A percentile compares a stretch with the other conserved stretches of the same genome.
These are phyloP conservation scores for Cremastinae sp. DNA, from an alignment of 2,888 invertebrate species.

Conservation along the genomic window DNA sequence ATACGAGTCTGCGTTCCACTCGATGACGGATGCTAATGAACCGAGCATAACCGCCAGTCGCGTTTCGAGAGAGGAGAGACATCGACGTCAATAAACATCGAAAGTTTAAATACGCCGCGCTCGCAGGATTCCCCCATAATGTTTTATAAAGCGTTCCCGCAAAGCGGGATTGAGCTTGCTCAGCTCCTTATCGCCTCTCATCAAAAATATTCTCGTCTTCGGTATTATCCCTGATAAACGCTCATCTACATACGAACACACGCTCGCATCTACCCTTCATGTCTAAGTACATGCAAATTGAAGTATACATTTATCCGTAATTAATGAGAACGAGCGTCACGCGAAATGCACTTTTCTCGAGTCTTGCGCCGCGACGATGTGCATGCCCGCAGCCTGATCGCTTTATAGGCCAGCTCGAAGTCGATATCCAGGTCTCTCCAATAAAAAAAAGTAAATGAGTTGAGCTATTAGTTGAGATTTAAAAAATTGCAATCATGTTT, in stretches of 20 bases:
- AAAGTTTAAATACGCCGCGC: constrained; percentile 42
- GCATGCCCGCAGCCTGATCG: background rate
- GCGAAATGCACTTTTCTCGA: constrained; percentile 65
- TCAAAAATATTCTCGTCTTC: constrained; percentile 51
- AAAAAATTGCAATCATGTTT: too few species aligned
- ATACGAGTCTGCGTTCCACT: constrained; percentile 43
- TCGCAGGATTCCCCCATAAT: constrained; percentile 32
- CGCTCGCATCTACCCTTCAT: background rate
- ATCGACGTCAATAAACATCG: constrained; percentile 56
- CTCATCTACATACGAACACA: constrained; percentile 20
- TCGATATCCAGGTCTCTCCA: too few species aligned
- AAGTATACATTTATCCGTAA: constrained; percentile 74
- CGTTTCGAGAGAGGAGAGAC: background rate
- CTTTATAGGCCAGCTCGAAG: too few species aligned
- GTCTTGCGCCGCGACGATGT: constrained; percentile 17
- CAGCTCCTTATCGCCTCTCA: constrained; percentile 57
- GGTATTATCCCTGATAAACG: constrained; percentile 40
- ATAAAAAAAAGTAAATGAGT: too few species aligned
- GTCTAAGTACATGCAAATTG: constrained; percentile 7
- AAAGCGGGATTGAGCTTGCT: constrained; percentile 16
- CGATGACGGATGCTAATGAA: constrained; percentile 64
- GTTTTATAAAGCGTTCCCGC: constrained; percentile 1
- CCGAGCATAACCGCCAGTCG: constrained; percentile 48
- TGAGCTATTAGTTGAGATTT: too few species aligned
- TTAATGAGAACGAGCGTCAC: constrained; percentile 76